Base-by-base conservation (phyloP, 1,140 invertebrate genomes). In the Apis dorsata region DNA sequence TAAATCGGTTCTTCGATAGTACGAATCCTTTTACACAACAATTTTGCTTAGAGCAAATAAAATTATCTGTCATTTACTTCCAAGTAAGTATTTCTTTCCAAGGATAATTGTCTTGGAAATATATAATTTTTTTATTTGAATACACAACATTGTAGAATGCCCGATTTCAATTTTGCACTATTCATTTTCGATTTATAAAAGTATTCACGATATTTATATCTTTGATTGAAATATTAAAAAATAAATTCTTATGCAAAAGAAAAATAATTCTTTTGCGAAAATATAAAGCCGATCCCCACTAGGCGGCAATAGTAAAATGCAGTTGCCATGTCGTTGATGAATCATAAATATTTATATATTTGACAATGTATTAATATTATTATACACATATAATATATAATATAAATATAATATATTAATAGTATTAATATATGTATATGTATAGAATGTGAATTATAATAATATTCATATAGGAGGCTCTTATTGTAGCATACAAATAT, bases 351-450 rank as follows among this genome's bases (percentile, higher is more conserved):
- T 68, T 21, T 68, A 65, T 70, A 74, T 84, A 84, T 84, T 80
- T 68, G 57, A 81, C 66, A 74, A 75, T 71, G 73, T 74, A 80
- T 74, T 71, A 85, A 75, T 82, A 77, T 77, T 81, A 81, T 81
- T 82, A 77, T 82, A 77, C 74, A 82, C 74, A 77, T 82, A 81
- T 79, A 79, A 69, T 59, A 79, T 71, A 79, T 80, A 80, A 80
- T 81, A 81, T 81, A 81, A 77, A 81, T 76, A 81, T 73, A 81
- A 76, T 81, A 81, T 81, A 69, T 76, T 81, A 81, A 77, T 81
- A 77, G 49, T 69, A 81, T 81, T 81, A 81, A 77, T 81, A 76
- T 81, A 76, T 80, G 59, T 80, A 80, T 80, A 70, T 66, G 57
- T 60, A 74, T 74, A 74, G 72, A 81, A 65, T 65, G 51, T 69